Base-by-base conservation (phyloP, 2,888 invertebrate genomes). In the Limulus polyphemus region DNA sequence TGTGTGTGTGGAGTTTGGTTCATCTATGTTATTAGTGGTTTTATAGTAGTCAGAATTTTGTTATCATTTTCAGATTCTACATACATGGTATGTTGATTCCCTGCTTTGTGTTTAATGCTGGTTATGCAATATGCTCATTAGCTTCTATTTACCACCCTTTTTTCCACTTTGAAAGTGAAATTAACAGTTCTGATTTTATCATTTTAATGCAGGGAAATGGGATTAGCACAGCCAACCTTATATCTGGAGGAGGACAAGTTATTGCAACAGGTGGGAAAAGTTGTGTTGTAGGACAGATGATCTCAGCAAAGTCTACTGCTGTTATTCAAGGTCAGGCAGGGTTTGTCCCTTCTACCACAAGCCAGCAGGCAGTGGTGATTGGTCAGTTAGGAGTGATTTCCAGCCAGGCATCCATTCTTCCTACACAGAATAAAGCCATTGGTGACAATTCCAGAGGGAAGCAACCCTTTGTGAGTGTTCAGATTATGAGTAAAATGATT, bases 251-350 rank as follows among this genome's bases (percentile, higher is more conserved):
- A 54, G 49, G 59, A 47, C 77, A 89, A 83, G 87, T 90, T 62
- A 89, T 90, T 67, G 83, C 90, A 10, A 84, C 87, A 16, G 84
- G 87, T 17, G 63, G 62, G 47, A 91, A 91, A 74, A 86, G 89
- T 5, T 90, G 90, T 75, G 89, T 88, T 75, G 76, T 78, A 1
- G 84, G 88, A 56, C 90, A 90, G 73, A 90, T 91, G 88, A 78
- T 91, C 52, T 79, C 82, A 10, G 84, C 88, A 0, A 87, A 87
- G 73, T 85, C 84, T 73, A 85, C 67, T 47, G 61, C 65, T 17
- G 63, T 66, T 82, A 83, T 77, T 79, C 82, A 73, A 80, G 60
- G 86, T 85, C 16, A 86, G 86, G 64, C 87, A 86, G 32, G 84
- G 87, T 50, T 88, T 71, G 32, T 32, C 7, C 32, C 32, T 32